Base-by-base conservation (phyloP, 2,113 vertebrate species). In the Lampris megalopsis region DNA sequence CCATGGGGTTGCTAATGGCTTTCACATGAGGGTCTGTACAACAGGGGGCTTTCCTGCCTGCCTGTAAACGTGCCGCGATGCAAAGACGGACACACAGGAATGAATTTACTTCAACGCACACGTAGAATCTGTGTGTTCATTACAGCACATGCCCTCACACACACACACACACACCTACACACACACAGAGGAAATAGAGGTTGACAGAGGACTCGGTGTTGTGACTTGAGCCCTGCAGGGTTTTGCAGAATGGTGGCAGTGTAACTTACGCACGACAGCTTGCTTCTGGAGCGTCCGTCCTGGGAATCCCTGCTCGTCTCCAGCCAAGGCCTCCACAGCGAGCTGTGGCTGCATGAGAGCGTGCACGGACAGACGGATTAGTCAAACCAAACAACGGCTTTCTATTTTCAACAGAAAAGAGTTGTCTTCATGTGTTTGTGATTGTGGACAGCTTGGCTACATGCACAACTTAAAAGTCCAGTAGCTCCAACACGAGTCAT, bases 291-390 rank as follows among this genome's bases (percentile, higher is more conserved):
- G 71, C 0, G 58, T 52, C 0, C 24, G 36, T 9, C 47, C 0
- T 50, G 41, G 1, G 3, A n/a, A n/a, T 93, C 91, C 61, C 77
- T 87, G 38, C 77, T 56, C 53, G 24, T 81, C 52, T 85, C 77
- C 47, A 96, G 80, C 96, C 96, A 96, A 0, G 95, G 95, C 86
- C 96, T 95, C 95, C 96, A 97, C 54, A 94, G 87, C n/a, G 75
- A 77, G 11, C 68, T 4, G 59, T 57, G 48, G 68, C 95, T 96
- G 72, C 52, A 70, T 9, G 5, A 50, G 66, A 77, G 47, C n/a
- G 63, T 63, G 56, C 47, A 71, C 7, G 11, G 45, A 64, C 66
- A 49, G 60, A 47, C 47, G 42, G 64, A 37, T 83, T 54, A 82
- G 68, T 61, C 41, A 59, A 35, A 62, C 63, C 41, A 79, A 68